phyloP scores from a whole-genome alignment of 2,888 invertebrate genomes.

The Xestia xanthographa region DNA sequence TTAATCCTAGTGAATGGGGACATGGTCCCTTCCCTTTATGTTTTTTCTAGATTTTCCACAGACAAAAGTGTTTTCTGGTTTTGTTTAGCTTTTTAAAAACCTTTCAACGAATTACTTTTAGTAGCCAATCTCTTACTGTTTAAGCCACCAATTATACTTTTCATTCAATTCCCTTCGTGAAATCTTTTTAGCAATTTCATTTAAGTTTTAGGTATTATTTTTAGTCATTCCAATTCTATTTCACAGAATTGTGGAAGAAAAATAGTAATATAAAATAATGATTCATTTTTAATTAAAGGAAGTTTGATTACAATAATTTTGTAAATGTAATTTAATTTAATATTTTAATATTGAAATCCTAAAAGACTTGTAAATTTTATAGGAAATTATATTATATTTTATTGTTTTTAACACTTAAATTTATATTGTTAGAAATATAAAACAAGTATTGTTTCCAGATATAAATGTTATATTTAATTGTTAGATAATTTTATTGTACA shows the following conservation, averaged over 20 bases:
- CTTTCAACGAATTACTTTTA: slow-evolving; percentile 25
- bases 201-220: slow-evolving; percentile 66
- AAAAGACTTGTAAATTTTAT: slow-evolving; percentile 61
- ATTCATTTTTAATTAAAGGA: not conserved
- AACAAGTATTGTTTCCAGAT: slow-evolving; percentile 37
- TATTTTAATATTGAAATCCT: slow-evolving; percentile 29
- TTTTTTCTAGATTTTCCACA: not conserved
- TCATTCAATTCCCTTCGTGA: slow-evolving; percentile 56
- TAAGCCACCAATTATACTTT: slow-evolving; percentile 31
- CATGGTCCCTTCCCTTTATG: not conserved
- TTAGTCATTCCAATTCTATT: slow-evolving; percentile 67
- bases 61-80: slow-evolving; percentile 3
- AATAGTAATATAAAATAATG: not conserved
- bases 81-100: slow-evolving; percentile 1
- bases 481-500: slow-evolving; percentile 58
- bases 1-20: not conserved
- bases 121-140: slow-evolving; percentile 37
- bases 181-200: slow-evolving; percentile 66
- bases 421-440: slow-evolving; percentile 36
- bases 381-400: slow-evolving; percentile 17
- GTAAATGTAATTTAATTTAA: slow-evolving; percentile 15
- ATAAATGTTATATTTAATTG: slow-evolving; percentile 48
- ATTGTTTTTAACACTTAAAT: not conserved
- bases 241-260: slow-evolving; percentile 55
- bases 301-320: slow-evolving; percentile 9